Base-by-base conservation (phyloP, 1,140 invertebrate genomes). In the Conus betulinus region DNA sequence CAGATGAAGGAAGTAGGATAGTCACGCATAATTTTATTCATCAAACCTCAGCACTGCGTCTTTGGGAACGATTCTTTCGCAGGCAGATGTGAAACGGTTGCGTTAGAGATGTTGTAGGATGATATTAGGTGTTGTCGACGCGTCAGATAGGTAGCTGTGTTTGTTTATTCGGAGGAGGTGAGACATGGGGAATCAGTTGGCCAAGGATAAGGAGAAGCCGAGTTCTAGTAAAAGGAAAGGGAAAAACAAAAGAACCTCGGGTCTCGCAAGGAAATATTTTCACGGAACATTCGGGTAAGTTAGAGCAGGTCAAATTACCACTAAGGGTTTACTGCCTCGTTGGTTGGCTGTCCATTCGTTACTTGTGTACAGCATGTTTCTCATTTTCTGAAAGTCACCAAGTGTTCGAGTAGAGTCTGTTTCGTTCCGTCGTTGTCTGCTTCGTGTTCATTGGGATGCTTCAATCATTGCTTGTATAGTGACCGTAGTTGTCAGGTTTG, bases 131-230 rank as follows among this genome's bases (percentile, higher is more conserved):
- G 71, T 87, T 53, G 85, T 79, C 53, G 67, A 78, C 74, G 53
- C 39, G 85, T 53, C 85, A 87, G 74, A 78, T 87, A 87, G 85
- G 85, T 87, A 87, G 85, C 71, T 87, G 85, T 87, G 67, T 15
- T 51, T 78, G 85, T 79, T 27, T 78, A 78, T 25, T 55, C 5
- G 71, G 85, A 78, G 85, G 85, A 78, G 85, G 71, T 15, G 39
- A 87, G 90, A 86, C 84, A 92, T 92, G 91, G 91, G 91, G 85
- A 90, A 90, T 63, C 91, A 92, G 84, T 89, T 90, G 89, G 86
- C 87, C 79, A 92, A 92, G 89, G 90, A 91, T 23, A 81, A 81
- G 84, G 76, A 82, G 55, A 89, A 88, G 88, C 86, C 82, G 60
- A 90, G 76, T 84, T 63, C 86, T 84, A 89, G 89, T 60, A 91